These are phyloP conservation scores for Bubo scandiacus DNA, from an alignment of 2,113 vertebrate genomes.

Conservation along the genomic window DNA sequence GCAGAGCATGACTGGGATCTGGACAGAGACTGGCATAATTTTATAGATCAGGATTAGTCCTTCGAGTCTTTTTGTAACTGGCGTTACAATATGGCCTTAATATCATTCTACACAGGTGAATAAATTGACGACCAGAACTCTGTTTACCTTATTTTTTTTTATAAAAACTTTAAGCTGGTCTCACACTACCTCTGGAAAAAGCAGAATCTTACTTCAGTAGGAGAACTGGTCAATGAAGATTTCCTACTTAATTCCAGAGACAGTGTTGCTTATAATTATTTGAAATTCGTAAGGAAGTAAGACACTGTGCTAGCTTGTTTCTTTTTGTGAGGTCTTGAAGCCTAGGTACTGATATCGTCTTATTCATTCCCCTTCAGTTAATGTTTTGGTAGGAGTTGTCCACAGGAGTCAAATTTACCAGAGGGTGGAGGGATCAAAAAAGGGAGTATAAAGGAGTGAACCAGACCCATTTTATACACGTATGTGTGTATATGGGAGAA, in stretches of 20 bases:
- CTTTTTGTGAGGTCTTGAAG: background rate
- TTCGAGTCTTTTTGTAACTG: background rate
- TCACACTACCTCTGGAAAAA: background rate
- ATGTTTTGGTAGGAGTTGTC: background rate
- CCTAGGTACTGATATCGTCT: background rate
- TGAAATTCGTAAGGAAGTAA: background rate
- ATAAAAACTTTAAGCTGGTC: background rate
- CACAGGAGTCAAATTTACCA: background rate
- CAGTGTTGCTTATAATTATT: background rate
- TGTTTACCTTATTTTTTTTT: background rate
- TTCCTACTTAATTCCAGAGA: conserved; percentile 35
- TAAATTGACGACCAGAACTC: background rate
- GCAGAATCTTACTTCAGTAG: background rate
- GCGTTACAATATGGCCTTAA: background rate
- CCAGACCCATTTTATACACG: background rate
- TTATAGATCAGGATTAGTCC: background rate
- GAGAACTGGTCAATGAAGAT: conserved; percentile 14
- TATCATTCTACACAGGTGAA: background rate
- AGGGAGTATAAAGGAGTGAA: fast-evolving
- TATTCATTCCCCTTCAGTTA: background rate
- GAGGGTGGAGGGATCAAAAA: background rate
- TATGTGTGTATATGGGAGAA: background rate
- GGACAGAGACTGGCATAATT: background rate
- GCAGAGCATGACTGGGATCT: background rate
- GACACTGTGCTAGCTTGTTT: background rate